Conservation (phyloP, 2,113 vertebrate species). For the Passer domesticus region DNA sequence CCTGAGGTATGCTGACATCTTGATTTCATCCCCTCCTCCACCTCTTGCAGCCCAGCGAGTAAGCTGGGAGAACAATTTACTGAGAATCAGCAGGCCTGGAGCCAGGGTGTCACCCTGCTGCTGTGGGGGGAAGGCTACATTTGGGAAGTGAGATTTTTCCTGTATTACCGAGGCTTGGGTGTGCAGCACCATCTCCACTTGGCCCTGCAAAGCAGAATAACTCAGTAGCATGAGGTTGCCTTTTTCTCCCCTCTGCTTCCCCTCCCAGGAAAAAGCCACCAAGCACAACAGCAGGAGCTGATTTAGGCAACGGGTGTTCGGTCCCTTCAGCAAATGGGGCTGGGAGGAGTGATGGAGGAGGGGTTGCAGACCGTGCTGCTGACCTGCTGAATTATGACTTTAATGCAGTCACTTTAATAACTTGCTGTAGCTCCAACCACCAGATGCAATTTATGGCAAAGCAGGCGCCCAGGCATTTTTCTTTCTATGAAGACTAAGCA, state of each 20-base stretch:
- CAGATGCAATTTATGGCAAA: slow-evolving; percentile 67
- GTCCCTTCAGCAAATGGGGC: slow-evolving; percentile 20
- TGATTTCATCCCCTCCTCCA: neutral
- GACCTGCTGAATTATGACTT: slow-evolving; percentile 62
- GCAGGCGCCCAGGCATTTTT: slow-evolving; percentile 65
- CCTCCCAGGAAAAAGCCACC: neutral
- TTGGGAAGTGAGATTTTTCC: neutral
- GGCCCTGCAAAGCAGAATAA: neutral
- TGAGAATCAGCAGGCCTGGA: neutral
- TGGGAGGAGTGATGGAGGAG: slow-evolving; percentile 47
- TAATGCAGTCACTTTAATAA: slow-evolving; percentile 66
- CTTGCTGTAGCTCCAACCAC: slow-evolving; percentile 62
- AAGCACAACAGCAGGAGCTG: neutral
- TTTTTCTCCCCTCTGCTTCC: neutral
- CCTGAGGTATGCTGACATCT: neutral
- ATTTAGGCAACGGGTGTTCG: neutral
- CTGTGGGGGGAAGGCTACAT: neutral
- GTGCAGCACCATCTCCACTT: neutral
- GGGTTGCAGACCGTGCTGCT: slow-evolving; percentile 25
- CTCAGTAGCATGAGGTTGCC: neutral
- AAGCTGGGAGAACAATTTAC: neutral
- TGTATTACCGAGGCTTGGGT: neutral
- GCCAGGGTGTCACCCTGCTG: neutral
- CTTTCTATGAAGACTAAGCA: slow-evolving; percentile 67
- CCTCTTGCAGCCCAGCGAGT: neutral